phyloP scores from a whole-genome alignment of 2,113 vertebrate species.

The Cervus canadensis region DNA sequence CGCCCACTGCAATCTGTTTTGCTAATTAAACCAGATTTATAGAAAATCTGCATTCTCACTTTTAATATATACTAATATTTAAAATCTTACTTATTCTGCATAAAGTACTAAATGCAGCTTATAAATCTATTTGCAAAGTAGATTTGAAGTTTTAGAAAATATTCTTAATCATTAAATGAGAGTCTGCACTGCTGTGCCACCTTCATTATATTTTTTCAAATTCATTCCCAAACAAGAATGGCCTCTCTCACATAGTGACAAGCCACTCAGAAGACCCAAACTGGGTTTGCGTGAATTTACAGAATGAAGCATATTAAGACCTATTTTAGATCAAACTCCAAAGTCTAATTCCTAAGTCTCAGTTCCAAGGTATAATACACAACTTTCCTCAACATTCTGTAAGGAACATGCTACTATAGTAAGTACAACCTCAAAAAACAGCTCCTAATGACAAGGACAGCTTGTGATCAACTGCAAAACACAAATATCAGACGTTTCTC shows the following conservation, averaged over 20 bases:
- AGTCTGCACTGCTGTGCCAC: neutral
- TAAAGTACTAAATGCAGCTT: neutral
- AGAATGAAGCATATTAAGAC: neutral
- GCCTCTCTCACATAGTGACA: neutral
- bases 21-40: neutral
- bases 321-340: neutral
- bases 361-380: neutral
- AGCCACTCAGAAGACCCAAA: neutral
- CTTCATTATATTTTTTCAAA: slow-evolving; percentile 3
- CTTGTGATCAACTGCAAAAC: neutral
- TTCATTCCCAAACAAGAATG: slow-evolving; percentile 18
- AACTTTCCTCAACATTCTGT: neutral
- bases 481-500: neutral
- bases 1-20: neutral
- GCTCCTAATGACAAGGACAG: neutral
- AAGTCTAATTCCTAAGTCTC: neutral
- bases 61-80: slow-evolving; percentile 7
- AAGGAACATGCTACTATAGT: neutral
- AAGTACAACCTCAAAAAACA: neutral
- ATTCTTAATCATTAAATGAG: neutral
- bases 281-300: neutral
- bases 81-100: slow-evolving; percentile 1
- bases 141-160: neutral
- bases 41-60: neutral
- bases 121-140: neutral